phyloP scores from a whole-genome alignment of 2,797 vertebrate genomes.

The Bradypus variegatus region DNA sequence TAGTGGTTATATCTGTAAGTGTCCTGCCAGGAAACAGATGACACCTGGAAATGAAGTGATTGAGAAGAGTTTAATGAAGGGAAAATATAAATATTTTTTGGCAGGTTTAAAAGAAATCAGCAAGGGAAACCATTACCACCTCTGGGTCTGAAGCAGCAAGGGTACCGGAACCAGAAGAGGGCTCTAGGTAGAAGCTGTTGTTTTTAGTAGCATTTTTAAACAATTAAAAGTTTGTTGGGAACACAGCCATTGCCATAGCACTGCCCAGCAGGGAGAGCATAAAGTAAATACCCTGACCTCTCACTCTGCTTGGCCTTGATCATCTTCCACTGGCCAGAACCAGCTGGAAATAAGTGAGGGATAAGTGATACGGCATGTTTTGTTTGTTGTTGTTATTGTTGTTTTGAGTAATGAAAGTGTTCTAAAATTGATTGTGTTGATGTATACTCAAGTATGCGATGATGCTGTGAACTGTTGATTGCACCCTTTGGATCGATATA shows the following conservation, averaged over 20 bases:
- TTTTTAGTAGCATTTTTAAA: not conserved
- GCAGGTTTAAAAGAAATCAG: not conserved
- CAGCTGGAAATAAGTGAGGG: not conserved
- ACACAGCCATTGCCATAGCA: not conserved
- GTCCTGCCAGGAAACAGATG: too few species aligned
- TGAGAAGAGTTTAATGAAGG: not conserved
- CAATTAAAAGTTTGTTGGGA: not conserved
- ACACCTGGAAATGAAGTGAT: not conserved
- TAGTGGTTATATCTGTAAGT: not conserved
- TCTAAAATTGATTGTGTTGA: too few species aligned
- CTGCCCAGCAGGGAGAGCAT: not conserved
- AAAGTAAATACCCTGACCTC: not conserved
- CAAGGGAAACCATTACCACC: not conserved
- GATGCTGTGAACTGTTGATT: too few species aligned
- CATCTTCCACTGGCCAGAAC: not conserved
- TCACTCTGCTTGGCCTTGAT: not conserved
- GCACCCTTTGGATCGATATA: too few species aligned
- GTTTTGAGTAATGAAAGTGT: too few species aligned
- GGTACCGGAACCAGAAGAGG: accelerated
- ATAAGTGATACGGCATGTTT: too few species aligned
- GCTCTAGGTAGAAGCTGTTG: not conserved
- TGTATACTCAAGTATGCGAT: too few species aligned
- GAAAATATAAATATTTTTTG: not conserved
- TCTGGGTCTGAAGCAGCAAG: not conserved
- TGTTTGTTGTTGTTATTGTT: too few species aligned